Evolutionary conservation across 2,888 invertebrate genomes (phyloP).

Genomic region (Acleris sparsana): DNA sequence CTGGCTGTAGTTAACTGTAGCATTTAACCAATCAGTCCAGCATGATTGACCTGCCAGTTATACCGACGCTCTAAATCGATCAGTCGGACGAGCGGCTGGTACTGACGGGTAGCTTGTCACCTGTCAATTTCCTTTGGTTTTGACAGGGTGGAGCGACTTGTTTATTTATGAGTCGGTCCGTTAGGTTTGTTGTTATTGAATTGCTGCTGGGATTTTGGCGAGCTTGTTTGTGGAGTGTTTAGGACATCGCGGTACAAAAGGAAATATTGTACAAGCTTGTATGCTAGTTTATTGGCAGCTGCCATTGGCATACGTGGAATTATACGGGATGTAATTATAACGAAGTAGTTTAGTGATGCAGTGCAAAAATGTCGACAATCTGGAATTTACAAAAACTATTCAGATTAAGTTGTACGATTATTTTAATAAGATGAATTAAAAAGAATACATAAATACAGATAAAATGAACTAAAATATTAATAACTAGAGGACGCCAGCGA

Average conservation of each 20-base stretch:
- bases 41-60: conserved; percentile 26
- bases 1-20: conserved; percentile 1
- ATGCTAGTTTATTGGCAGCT: no score
- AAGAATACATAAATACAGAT: no score
- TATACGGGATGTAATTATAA: no score
- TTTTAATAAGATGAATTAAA: no score
- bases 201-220: not conserved
- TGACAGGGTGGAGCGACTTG: conserved; percentile 7
- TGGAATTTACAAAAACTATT: no score
- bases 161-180: not conserved
- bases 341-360: not conserved
- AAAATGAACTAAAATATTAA: no score
- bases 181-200: not conserved
- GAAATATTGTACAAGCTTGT: no score
- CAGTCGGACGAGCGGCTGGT: not conserved
- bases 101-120: conserved; percentile 22
- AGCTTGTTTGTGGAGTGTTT: not conserved
- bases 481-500: no score
- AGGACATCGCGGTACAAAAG: no score
- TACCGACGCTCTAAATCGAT: conserved; percentile 12
- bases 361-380: no score
- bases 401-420: no score
- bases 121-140: conserved; percentile 23
- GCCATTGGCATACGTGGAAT: no score
- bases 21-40: conserved; percentile 18